Percentiles rank a stretch among this genome's conserved stretches.
Conservation (phyloP, 2,888 invertebrate species). For the Abrostola triplasia region DNA sequence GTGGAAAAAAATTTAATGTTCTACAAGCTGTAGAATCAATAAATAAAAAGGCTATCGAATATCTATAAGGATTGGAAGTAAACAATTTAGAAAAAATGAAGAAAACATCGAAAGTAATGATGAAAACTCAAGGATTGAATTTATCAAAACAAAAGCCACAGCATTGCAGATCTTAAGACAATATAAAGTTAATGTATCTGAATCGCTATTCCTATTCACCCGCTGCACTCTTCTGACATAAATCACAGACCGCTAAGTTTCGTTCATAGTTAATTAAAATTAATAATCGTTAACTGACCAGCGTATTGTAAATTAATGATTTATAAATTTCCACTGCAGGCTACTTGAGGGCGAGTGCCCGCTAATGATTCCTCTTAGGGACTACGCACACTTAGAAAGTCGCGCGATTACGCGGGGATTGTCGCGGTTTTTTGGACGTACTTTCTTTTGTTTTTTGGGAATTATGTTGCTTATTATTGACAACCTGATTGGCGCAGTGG, state of each 20-base stretch:
- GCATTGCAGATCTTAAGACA: not conserved
- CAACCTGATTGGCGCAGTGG: too few species aligned
- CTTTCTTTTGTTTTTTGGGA: too few species aligned
- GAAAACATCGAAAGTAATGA: not conserved
- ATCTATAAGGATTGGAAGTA: not conserved
- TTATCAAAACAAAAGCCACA: too few species aligned
- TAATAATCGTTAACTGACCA: conserved; percentile 81
- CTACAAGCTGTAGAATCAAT: not conserved
- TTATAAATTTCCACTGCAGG: conserved; percentile 68
- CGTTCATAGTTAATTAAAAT: conserved; percentile 82
- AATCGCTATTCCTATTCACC: conserved; percentile 16
- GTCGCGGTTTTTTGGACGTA: too few species aligned
- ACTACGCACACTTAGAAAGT: conserved; percentile 37
- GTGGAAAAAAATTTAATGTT: not conserved
- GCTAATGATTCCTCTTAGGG: conserved; percentile 56
- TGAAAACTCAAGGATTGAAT: too few species aligned
- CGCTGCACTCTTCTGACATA: conserved; percentile 51
- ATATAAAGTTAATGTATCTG: not conserved
- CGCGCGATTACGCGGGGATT: conserved; percentile 1
- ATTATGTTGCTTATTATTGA: too few species aligned
- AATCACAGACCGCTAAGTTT: conserved; percentile 63
- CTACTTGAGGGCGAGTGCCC: conserved; percentile 66
- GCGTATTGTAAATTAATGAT: conserved; percentile 81
- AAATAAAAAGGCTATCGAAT: not conserved
- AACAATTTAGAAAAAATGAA: not conserved